A percentile compares a stretch with the other conserved stretches of the same genome.
phyloP scores from a whole-genome alignment of 2,797 vertebrate genomes.

The Sternarchorhynchus goeldii region DNA sequence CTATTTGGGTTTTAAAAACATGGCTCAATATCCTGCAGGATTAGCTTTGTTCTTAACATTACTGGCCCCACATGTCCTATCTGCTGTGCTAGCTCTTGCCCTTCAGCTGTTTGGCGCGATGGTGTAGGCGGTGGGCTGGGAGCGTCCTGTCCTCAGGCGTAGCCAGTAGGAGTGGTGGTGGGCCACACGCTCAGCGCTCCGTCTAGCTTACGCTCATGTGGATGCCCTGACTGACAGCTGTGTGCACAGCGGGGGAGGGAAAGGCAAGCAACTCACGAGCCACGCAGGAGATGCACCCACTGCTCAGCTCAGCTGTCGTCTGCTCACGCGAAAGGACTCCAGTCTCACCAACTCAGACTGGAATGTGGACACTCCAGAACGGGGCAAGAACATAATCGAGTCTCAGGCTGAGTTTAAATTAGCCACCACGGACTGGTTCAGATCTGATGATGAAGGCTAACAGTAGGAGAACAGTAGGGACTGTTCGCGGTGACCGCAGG shows the following conservation, averaged over 20 bases:
- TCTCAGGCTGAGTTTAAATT: slow-evolving; percentile 14
- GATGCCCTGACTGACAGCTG: slow-evolving; percentile 36
- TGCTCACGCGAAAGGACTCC: slow-evolving; percentile 38
- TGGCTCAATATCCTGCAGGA: not conserved
- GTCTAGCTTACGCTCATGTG: slow-evolving; percentile 5
- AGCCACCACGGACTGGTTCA: not conserved
- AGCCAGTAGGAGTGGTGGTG: not conserved
- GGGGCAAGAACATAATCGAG: slow-evolving; percentile 36
- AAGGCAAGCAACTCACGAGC: slow-evolving; percentile 8
- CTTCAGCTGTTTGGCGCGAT: not conserved
- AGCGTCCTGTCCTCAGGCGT: not conserved
- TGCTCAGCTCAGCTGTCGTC: slow-evolving; percentile 39
- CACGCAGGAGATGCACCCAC: not conserved
- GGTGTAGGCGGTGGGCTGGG: not conserved
- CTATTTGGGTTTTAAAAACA: not conserved
- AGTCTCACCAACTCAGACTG: slow-evolving; percentile 23
- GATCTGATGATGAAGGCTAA: slow-evolving; percentile 4
- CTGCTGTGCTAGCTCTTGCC: not conserved
- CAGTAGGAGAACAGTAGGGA: not conserved
- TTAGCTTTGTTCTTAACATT: slow-evolving; percentile 12
- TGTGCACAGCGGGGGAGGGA: slow-evolving; percentile 8
- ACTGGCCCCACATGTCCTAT: not conserved
- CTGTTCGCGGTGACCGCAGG: not conserved
- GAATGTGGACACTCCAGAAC: slow-evolving; percentile 37
- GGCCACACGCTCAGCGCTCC: slow-evolving; percentile 12